Conservation (phyloP, 2,797 vertebrate species). For the Lateolabrax maculatus region DNA sequence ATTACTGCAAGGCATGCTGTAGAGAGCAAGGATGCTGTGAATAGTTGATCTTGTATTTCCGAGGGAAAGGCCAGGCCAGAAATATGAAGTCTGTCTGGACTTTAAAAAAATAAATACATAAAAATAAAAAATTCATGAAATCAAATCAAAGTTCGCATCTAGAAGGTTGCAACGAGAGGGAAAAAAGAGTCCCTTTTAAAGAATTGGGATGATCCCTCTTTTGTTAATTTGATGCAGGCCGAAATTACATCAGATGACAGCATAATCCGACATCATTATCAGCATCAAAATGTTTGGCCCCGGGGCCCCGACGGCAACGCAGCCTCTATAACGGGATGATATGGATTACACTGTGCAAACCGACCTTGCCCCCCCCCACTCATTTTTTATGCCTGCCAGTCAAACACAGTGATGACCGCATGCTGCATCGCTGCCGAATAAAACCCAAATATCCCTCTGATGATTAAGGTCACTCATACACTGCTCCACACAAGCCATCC, state of each 20-base stretch:
- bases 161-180: slow-evolving; percentile 34
- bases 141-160: slow-evolving; percentile 61
- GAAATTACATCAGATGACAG: slow-evolving; percentile 82
- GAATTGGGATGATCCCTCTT: slow-evolving; percentile 70
- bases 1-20: slow-evolving; percentile 42
- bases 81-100: slow-evolving; percentile 37
- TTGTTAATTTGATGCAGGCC: slow-evolving; percentile 74
- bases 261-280: slow-evolving; percentile 79
- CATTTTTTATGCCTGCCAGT: slow-evolving; percentile 78
- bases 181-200: slow-evolving; percentile 61
- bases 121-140: slow-evolving; percentile 61
- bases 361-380: slow-evolving; percentile 72
- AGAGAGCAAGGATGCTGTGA: slow-evolving; percentile 34
- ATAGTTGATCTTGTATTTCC: slow-evolving; percentile 42
- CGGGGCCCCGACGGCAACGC: slow-evolving; percentile 56
- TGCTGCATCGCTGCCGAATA: slow-evolving; percentile 68
- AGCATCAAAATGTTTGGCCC: slow-evolving; percentile 71
- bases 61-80: slow-evolving; percentile 37
- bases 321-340: slow-evolving; percentile 79
- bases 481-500: slow-evolving; percentile 67
- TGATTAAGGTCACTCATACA: slow-evolving; percentile 85
- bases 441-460: slow-evolving; percentile 83
- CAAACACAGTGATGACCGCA: slow-evolving; percentile 67
- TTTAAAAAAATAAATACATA: background rate
- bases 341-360: slow-evolving; percentile 82